phyloP scores from a whole-genome alignment of 2,888 invertebrate genomes.

The Sabatieria punctata region DNA sequence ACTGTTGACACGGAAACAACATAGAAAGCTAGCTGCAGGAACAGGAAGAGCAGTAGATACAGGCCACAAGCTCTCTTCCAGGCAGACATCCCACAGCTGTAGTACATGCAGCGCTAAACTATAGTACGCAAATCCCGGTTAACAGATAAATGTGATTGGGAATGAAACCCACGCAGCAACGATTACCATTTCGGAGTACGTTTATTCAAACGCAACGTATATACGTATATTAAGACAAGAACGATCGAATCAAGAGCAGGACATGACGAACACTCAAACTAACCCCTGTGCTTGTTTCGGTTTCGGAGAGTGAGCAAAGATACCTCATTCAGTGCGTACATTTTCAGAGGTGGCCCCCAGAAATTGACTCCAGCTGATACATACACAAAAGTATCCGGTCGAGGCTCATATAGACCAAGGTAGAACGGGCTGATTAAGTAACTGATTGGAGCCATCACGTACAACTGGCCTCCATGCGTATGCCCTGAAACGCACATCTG shows the following conservation, averaged over 20 bases:
- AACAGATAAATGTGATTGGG: too few species aligned
- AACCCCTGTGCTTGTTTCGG: too few species aligned
- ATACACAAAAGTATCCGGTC: conserved; percentile 20
- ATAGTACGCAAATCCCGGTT: too few species aligned
- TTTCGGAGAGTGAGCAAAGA: conserved; percentile 17
- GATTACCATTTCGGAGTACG: too few species aligned
- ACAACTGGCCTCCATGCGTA: conserved; percentile 28
- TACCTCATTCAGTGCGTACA: conserved; percentile 32
- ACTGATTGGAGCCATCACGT: conserved; percentile 20
- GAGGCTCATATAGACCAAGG: conserved; percentile 6
- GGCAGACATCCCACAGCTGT: too few species aligned
- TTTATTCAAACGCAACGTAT: too few species aligned
- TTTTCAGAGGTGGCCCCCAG: conserved; percentile 35
- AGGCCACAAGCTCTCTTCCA: too few species aligned
- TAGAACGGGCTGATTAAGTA: conserved; percentile 20
- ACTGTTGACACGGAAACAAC: background rate
- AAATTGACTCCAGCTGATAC: conserved; percentile 30
- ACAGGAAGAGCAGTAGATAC: background rate
- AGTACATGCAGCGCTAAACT: too few species aligned
- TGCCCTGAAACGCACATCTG: conserved; percentile 19
- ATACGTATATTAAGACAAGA: too few species aligned
- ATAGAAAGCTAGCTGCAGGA: background rate
- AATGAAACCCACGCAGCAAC: too few species aligned
- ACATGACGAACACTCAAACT: too few species aligned
- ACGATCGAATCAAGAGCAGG: too few species aligned